These are phyloP conservation scores for Dromiciops gliroides DNA, from an alignment of 2,113 vertebrate species.

Conservation along the genomic window DNA sequence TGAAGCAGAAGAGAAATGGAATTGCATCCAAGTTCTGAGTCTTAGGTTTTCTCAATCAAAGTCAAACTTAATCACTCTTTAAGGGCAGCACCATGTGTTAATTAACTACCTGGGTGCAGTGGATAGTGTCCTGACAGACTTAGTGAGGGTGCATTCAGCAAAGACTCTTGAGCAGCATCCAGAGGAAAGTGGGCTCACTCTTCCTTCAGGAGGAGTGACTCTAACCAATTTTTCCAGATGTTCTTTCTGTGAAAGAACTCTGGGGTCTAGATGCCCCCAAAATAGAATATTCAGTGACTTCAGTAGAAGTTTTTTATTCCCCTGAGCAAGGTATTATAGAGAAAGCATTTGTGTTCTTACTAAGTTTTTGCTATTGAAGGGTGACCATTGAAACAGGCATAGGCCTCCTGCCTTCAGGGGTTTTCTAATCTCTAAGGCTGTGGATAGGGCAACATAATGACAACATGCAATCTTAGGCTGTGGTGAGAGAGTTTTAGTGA, in stretches of 20 bases:
- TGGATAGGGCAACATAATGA: neutral
- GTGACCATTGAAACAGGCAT: neutral
- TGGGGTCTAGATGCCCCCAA: neutral
- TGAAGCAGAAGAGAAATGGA: conserved; percentile 67
- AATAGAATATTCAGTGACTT: neutral
- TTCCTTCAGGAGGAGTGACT: neutral
- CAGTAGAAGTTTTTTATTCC: neutral
- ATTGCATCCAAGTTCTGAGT: conserved; percentile 66
- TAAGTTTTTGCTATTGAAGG: neutral
- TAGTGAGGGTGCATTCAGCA: conserved; percentile 48
- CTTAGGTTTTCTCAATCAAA: conserved; percentile 67
- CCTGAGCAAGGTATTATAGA: neutral
- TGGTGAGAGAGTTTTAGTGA: neutral
- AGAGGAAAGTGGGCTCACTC: too few relatives aligned
- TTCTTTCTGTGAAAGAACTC: neutral
- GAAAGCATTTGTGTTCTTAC: neutral
- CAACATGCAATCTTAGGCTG: neutral
- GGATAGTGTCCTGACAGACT: conserved; percentile 55
- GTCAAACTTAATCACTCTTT: conserved; percentile 72
- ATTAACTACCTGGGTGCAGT: conserved; percentile 47
- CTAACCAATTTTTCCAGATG: neutral
- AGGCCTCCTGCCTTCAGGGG: neutral
- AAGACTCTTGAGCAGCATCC: neutral
- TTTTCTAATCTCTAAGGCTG: neutral
- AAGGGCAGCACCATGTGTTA: conserved; percentile 61